Evolutionary conservation across 2,113 vertebrate species (phyloP).

Genomic region (Falco punctatus): DNA sequence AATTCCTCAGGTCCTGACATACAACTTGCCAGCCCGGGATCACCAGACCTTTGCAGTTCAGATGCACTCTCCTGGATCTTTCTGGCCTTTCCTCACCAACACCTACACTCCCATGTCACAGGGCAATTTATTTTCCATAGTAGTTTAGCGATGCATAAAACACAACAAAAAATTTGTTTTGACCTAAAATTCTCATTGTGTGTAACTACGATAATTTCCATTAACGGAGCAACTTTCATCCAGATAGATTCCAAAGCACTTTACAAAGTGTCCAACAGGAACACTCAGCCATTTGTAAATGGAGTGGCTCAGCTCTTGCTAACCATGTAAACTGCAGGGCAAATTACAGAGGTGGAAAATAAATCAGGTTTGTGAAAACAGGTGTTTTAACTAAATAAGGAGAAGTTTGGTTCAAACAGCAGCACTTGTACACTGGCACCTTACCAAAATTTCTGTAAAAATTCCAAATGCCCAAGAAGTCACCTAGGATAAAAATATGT

Average conservation of each 20-base stretch:
- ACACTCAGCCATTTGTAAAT: not conserved
- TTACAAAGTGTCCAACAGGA: not conserved
- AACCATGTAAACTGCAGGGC: not conserved
- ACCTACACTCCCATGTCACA: not conserved
- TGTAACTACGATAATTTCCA: not conserved
- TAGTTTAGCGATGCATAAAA: not conserved
- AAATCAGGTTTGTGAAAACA: not conserved
- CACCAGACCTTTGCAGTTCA: not conserved
- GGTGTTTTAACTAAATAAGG: not conserved
- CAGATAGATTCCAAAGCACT: not conserved
- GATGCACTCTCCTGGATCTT: not conserved
- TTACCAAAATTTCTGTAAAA: not conserved
- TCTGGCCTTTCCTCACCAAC: not conserved
- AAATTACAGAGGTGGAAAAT: not conserved
- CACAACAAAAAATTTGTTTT: not conserved
- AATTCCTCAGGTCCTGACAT: not conserved
- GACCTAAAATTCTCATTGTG: not conserved
- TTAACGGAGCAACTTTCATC: not conserved
- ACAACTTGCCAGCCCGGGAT: not conserved
- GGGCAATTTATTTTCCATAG: not conserved
- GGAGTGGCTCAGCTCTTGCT: not conserved
- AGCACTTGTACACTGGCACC: not conserved
- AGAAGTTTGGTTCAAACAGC: not conserved
- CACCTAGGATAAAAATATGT: not conserved
- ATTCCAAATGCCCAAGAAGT: not conserved